Evolutionary conservation across 2,113 vertebrate species (phyloP).

Genomic region (Phocoena phocoena): DNA sequence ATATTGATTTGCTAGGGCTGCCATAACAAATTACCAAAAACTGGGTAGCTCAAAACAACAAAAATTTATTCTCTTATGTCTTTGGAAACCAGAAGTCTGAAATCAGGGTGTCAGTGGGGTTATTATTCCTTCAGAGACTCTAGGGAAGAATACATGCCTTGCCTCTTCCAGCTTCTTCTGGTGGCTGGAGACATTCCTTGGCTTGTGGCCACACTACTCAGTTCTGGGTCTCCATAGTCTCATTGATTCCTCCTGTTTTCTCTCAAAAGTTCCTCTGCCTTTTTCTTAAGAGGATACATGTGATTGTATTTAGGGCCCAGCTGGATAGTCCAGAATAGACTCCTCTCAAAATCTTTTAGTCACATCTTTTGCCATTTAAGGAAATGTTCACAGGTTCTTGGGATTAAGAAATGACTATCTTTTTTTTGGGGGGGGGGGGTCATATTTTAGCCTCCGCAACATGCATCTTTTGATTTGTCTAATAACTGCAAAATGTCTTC

Average conservation of each 20-base stretch:
- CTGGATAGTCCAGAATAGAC: not conserved
- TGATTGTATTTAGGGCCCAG: not conserved
- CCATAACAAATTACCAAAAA: not conserved
- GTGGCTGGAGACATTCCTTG: not conserved
- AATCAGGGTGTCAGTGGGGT: not conserved
- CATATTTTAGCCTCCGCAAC: not conserved
- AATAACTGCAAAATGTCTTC: not conserved
- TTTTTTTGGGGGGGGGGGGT: too few species aligned
- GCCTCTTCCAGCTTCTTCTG: not conserved
- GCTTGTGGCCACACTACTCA: not conserved
- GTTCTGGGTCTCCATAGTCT: not conserved
- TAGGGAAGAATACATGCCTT: not conserved
- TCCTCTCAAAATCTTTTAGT: not conserved
- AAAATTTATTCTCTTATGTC: not conserved
- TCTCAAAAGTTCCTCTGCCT: not conserved
- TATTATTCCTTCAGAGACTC: not conserved
- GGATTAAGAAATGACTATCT: not conserved
- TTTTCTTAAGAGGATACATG: not conserved
- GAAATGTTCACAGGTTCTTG: not conserved
- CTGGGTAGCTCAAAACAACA: not conserved
- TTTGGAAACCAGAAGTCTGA: not conserved
- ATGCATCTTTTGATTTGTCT: constrained; percentile 1
- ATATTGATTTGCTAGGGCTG: not conserved
- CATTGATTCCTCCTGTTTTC: not conserved
- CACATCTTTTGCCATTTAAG: not conserved